phyloP scores from a whole-genome alignment of 1,140 invertebrate species.

The Eurosta solidaginis region DNA sequence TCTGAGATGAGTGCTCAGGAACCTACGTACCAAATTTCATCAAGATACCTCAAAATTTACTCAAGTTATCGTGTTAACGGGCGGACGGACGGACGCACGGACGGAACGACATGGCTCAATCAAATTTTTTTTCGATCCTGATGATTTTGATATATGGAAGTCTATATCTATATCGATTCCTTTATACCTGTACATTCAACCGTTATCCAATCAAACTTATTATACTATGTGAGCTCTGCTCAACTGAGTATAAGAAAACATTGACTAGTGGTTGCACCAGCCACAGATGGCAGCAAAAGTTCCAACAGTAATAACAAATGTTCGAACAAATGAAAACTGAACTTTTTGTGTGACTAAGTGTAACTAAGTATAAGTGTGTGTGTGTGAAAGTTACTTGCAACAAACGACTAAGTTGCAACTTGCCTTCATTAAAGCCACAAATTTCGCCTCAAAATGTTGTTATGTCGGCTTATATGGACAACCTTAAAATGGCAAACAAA shows the following conservation, averaged over 20 bases:
- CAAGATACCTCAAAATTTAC: no score
- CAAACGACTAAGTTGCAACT: slow-evolving; percentile 1
- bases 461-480: slow-evolving; percentile 32
- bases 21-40: no score
- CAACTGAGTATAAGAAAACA: slow-evolving; percentile 27
- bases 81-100: no score
- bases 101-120: no score
- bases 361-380: not conserved
- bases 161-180: no score
- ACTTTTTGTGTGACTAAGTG: not conserved
- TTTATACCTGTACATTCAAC: no score
- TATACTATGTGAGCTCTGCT: no score
- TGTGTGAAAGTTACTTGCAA: not conserved
- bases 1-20: no score
- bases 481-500: slow-evolving; percentile 6
- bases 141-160: no score
- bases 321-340: not conserved
- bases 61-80: no score
- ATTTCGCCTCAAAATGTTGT: slow-evolving; percentile 37
- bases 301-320: not conserved
- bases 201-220: no score
- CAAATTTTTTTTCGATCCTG: no score
- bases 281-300: slow-evolving; percentile 7
- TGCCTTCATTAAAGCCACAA: slow-evolving; percentile 34
- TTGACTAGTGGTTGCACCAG: not conserved